Base-by-base conservation (phyloP, 2,113 vertebrate species). In the Alouatta palliata region DNA sequence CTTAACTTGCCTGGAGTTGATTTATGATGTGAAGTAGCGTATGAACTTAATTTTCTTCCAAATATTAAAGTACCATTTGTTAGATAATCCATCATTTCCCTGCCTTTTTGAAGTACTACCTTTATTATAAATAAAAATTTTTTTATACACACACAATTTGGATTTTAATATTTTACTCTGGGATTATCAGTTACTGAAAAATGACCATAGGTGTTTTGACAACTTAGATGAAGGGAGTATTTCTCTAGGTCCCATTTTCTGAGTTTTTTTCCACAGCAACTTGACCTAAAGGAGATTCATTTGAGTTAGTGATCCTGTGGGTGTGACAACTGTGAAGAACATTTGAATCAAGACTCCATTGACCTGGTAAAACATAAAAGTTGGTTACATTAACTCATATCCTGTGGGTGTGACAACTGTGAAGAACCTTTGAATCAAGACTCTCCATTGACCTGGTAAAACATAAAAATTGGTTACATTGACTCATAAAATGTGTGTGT, bases 141-240 rank as follows among this genome's bases (percentile, higher is more conserved):
- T 87, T 92, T 88, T 75, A 37, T 45, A 73, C 4, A 79, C 9
- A 68, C 47, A 86, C 6, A 6, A 71, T 96, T 94, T 94, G 54
- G 79, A 93, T 93, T 93, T 93, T 91, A 81, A 82, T 91, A 43
- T 88, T 93, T 95, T 95, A 94, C 27, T 80, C 71, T 88, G 49
- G 12, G 35, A 68, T 94, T 86, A 79, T 66, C 54, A 66, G 52
- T 90, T 90, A 79, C 54, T 96, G 61, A 91, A 89, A 96, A 95
- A 82, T 91, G 43, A 84, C 87, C 66, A 37, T 52, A 88, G 87
- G 52, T 80, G 13, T 49, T 93, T 93, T 90, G 80, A 86, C 47
- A 84, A 73, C 75, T 90, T 66, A 95, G 87, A 90, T 35, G 49
- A 71, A 86, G 87, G 45, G 61, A 37, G 23, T 73, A 79, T 95